Evolutionary conservation across 2,797 vertebrate genomes (phyloP), one percentile per base, ranked within the genome.

Genomic region (Etheostoma perlongum): DNA sequence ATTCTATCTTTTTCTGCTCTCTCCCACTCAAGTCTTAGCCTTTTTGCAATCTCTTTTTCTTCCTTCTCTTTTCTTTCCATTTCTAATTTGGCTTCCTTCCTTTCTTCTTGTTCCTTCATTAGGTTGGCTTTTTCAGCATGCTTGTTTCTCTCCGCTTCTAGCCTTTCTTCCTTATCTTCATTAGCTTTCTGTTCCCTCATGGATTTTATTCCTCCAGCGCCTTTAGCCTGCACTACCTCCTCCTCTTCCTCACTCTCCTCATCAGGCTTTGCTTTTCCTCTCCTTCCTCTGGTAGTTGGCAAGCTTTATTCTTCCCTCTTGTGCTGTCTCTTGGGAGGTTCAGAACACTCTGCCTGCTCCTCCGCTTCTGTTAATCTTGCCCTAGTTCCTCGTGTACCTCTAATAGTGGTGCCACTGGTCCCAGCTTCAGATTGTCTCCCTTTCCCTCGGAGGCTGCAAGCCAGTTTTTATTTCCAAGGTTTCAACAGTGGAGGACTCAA

Each of bases 311-410:
- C 15, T 19, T 67, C 25, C 48, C 79, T 76, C 69, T 81, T 6
- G 71, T 88, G n/a, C 58, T 58, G 88, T 83, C 89, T 93, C 76
- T 69, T 90, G 58, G 68, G 72, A 85, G 61, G 30, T 44, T 75
- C 72, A 61, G 64, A 72, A 42, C 49, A 55, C 47, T 51, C 72
- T 19, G 42, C 59, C 60, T 68, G 70, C 53, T 85, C 79, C 76
- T 91, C 72, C 0, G 77, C 81, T 55, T 70, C 59, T 72, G 62
- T 75, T 74, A 67, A 47, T 77, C 16, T 70, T 44, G 48, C 54
- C 57, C 53, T 70, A 65, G 66, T 72, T 59, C 6, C 55, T 79
- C 74, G 84, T 85, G 58, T 78, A 70, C 27, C 68, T 77, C 33
- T 62, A 14, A 13, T n/a, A 33, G 33, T 44, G 27, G 52, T 55